phyloP scores from a whole-genome alignment of 1,140 invertebrate genomes.

The Geopemphigus sp. region DNA sequence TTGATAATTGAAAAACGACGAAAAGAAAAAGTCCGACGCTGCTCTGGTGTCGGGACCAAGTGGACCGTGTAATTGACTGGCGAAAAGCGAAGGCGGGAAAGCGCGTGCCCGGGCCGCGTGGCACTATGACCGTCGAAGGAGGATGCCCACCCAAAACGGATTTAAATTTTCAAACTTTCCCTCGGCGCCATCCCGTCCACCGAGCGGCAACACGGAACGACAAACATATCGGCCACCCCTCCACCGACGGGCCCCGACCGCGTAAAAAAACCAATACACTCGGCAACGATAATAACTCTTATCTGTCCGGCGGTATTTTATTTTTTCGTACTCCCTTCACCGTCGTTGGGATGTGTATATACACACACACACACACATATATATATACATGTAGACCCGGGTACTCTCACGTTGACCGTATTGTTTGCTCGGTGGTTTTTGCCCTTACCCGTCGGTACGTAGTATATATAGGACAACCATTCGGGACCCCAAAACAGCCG shows the following conservation, averaged over 20 bases:
- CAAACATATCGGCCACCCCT: not conserved
- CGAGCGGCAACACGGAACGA: not conserved
- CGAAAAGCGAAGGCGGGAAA: not conserved
- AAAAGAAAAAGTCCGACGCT: not conserved
- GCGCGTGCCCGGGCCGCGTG: too few species aligned
- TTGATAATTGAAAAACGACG: conserved; percentile 32
- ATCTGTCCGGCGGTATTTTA: conserved; percentile 5
- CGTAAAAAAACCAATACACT: not conserved
- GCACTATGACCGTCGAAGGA: not conserved
- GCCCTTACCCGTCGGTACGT: too few species aligned
- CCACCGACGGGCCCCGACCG: too few species aligned
- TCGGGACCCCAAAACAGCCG: too few species aligned
- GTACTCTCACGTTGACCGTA: too few species aligned
- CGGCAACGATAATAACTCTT: conserved; percentile 3
- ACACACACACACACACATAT: too few species aligned
- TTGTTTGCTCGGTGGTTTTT: too few species aligned
- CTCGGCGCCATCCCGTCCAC: not conserved
- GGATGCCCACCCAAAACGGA: conserved; percentile 4
- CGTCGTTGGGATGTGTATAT: too few species aligned
- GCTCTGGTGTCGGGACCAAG: not conserved
- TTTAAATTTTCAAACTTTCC: conserved; percentile 10
- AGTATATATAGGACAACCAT: too few species aligned
- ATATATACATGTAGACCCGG: too few species aligned
- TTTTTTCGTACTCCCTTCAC: too few species aligned
- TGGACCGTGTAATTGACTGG: conserved; percentile 39